These are phyloP conservation scores for Polypedilum pembai DNA, from an alignment of 1,140 invertebrate genomes.

Conservation along the genomic window DNA sequence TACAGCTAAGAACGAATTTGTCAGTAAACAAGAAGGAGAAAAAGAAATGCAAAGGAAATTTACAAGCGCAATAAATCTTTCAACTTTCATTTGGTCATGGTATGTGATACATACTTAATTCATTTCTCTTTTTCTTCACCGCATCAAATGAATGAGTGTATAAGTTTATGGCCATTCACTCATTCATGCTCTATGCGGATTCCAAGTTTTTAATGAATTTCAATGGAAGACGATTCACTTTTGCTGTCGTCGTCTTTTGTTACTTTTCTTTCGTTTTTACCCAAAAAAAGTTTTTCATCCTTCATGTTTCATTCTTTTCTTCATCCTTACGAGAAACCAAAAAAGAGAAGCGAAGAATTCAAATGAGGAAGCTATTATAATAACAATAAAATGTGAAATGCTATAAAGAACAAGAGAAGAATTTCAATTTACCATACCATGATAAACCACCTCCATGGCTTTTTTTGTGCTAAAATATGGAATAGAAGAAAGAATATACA, in stretches of 20 bases:
- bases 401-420: background rate
- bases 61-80: background rate
- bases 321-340: background rate
- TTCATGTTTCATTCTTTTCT: background rate
- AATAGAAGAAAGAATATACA: too few relatives aligned
- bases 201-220: too few relatives aligned
- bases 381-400: conserved; percentile 21
- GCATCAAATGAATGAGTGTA: background rate
- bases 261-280: background rate
- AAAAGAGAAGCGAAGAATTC: conserved; percentile 1
- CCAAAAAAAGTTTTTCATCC: background rate
- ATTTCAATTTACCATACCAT: conserved; percentile 1
- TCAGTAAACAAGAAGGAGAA: background rate
- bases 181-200: background rate
- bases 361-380: conserved; percentile 16
- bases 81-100: background rate
- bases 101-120: background rate
- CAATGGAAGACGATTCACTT: too few relatives aligned
- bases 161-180: background rate
- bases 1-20: background rate
- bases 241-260: too few relatives aligned
- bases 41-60: background rate
- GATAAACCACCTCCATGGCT: background rate
- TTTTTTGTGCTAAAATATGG: too few relatives aligned
- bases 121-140: background rate